Base-by-base conservation (phyloP, 2,797 vertebrate species). In the Cryptoblepharus egeriae region DNA sequence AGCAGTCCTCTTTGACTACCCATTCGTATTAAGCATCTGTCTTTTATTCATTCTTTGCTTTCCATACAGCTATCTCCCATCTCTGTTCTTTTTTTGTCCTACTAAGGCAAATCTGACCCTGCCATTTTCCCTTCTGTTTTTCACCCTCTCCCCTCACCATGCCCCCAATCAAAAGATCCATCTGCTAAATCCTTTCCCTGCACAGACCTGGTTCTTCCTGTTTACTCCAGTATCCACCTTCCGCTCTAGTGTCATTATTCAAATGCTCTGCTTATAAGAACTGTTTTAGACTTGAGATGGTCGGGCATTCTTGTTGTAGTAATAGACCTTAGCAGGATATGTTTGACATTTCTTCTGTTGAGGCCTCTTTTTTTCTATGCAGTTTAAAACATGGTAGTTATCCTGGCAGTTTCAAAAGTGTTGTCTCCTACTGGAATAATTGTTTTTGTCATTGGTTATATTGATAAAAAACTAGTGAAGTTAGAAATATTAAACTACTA, bases 141-240 rank as follows among this genome's bases (percentile, higher is more conserved):
- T 28, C 39, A 8, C n/a, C 64, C 35, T 37, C 45, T 12, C 55
- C 57, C 35, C 35, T 3, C 35, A 45, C n/a, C n/a, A n/a, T n/a
- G n/a, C 9, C 22, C 4, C 52, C 22, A 35, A 26, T 68, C 65
- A 68, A 69, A 39, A 12, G 22, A 69, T 42, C 20, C 60, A 67
- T 49, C 75, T 79, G 77, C 70, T 84, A 69, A 84, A 79, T 84
- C 82, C 63, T 39, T 74, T 84, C 70, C 63, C 52, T 79, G 37
- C 79, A 13, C 63, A 79, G 77, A 68, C 77, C 70, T 79, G 55
- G 55, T 63, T 30, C 82, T 84, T 84, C 82, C 77, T 84, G 82
- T 84, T 84, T 75, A 84, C 71, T 79, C 70, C 77, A 75, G 39
- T 52, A 69, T 68, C 63, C 57, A 75, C 78, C 77, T 79, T 84